Base-by-base conservation (phyloP, 2,888 invertebrate species). In the Melanophora roralis region DNA sequence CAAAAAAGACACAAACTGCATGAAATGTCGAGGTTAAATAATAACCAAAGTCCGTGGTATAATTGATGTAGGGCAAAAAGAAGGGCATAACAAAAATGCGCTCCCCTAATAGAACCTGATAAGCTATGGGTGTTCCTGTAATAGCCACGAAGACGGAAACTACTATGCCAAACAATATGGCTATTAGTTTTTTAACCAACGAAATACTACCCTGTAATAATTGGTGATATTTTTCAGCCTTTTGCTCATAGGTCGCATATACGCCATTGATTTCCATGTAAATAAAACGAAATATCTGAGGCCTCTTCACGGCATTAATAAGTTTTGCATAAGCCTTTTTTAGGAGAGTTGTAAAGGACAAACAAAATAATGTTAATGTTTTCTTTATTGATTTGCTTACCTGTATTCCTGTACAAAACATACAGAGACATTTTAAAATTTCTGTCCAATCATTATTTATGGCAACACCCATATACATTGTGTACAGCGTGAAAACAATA, bases 301-400 rank as follows among this genome's bases (percentile, higher is more conserved):
- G 23, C 1, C 2, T 14, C 12, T 34, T 57, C 1, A 74, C 16
- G 0, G 0, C 65, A 59, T 59, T 74, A 12, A 74, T n/a, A 6
- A 74, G 23, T 51, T 74, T 74, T 4, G 34, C 49, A 43, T 67
- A 74, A 0, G 19, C 65, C 74, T 74, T 14, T n/a, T n/a, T n/a
- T n/a, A n/a, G n/a, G n/a, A n/a, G n/a, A n/a, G n/a, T n/a, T n/a
- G n/a, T n/a, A n/a, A n/a, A n/a, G n/a, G n/a, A n/a, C n/a, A n/a
- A n/a, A n/a, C n/a, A n/a, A n/a, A n/a, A n/a, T n/a, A n/a, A 16
- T 3, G 16, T 19, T 40, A n/a, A 16, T 14, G 5, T 14, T 23
- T 4, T 7, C n/a, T n/a, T 27, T 27, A 5, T 5, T 27, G 27
- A 5, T n/a, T 64, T 1, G 5, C 38, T 59, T 40, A 74, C 67